Base-by-base conservation (phyloP, 2,113 vertebrate species). In the Festucalex cinctus region DNA sequence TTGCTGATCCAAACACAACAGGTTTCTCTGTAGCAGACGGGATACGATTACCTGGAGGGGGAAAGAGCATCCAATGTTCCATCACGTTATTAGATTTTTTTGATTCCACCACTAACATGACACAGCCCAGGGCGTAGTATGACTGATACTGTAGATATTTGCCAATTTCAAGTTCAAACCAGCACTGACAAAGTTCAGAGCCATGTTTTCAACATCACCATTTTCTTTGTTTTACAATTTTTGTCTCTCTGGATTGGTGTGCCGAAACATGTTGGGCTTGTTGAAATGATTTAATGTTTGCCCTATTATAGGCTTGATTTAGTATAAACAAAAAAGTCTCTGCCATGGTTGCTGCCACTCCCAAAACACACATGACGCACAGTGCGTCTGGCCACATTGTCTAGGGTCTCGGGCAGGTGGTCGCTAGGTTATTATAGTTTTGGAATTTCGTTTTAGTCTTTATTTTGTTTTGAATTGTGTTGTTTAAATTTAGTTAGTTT, bases 271-370 rank as follows among this genome's bases (percentile, higher is more conserved):
- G 77, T 12, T 37, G 0, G 13, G 36, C 51, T 14, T 39, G 12
- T 28, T 35, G 16, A 28, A 22, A 43, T 5, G 48, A 49, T 36
- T 3, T 41, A 49, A 49, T 57, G 39, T 19, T 9, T 68, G 9
- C 16, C 26, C 0, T 35, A 9, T 60, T 46, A 19, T 14, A 16
- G 54, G 22, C 39, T 14, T 35, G 62, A 77, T 67, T 72, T 65
- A 72, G 68, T 9, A 36, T 51, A 39, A 85, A 88, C 84, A 94
- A 90, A 20, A 81, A 78, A 84, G 61, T 76, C 74, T 1, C 82
- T 90, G 83, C 88, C 88, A 76, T 9, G 48, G 20, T 49, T 90
- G 87, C 88, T 86, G 78, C 88, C 78, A 32, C 28, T 4, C 28
- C 28, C 28, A 32, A 32, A 32, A 2, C 4, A 4, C 28, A 32